These are phyloP conservation scores for Epizoanthus scotinus DNA, from an alignment of 92 coral and sea anemone genomes.

Conservation along the genomic window DNA sequence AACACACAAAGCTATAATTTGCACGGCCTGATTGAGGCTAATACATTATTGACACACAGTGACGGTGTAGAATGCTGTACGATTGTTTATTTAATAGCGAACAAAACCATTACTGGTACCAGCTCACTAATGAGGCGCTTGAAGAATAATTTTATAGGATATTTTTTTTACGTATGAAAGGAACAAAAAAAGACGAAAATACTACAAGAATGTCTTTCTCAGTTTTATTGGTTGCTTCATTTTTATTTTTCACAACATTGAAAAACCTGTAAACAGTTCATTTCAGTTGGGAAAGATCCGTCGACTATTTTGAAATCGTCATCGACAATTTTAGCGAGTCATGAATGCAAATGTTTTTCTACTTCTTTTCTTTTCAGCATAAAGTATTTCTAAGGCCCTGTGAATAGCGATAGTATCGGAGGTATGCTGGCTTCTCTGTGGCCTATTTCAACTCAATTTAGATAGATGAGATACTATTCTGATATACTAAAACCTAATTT, in stretches of 20 bases:
- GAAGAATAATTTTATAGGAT: not conserved
- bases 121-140: not conserved
- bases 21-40: not conserved
- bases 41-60: constrained; percentile 25
- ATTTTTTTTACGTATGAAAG: not conserved
- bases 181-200: not conserved
- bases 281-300: not conserved
- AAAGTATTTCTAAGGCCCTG: too few species aligned
- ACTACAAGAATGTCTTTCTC: not conserved
- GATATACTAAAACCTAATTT: too few species aligned
- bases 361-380: too few species aligned
- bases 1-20: constrained; percentile 26
- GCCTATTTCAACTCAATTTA: too few species aligned
- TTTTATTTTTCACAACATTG: not conserved
- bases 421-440: too few species aligned
- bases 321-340: not conserved
- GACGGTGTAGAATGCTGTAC: not conserved
- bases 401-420: too few species aligned
- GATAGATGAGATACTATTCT: too few species aligned
- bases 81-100: constrained; percentile 15
- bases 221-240: not conserved
- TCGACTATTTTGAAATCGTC: not conserved
- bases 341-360: too few species aligned
- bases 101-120: constrained; percentile 32
- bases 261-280: not conserved